A percentile compares a stretch with the other conserved stretches of the same genome.
Evolutionary conservation across 2,113 vertebrate genomes (phyloP).

Genomic region (Nanorana parkeri): DNA sequence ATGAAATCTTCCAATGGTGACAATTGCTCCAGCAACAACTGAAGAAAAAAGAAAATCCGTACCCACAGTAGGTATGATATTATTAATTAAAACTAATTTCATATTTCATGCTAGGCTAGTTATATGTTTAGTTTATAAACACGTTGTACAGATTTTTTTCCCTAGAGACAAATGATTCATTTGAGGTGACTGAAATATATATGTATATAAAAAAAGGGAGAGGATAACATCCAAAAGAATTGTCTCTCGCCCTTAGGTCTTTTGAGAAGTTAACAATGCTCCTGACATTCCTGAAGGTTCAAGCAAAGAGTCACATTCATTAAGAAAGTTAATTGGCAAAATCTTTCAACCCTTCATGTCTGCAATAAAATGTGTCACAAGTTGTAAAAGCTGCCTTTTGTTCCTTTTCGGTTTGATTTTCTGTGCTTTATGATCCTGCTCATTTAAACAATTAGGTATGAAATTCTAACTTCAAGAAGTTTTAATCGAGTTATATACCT

Average conservation of each 20-base stretch:
- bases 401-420: conserved; percentile 13
- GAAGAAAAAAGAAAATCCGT: no score
- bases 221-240: not conserved
- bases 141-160: no score
- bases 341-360: conserved; percentile 22
- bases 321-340: conserved; percentile 36
- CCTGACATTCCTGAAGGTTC: not conserved
- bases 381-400: conserved; percentile 19
- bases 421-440: conserved; percentile 32
- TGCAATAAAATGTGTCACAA: conserved; percentile 20
- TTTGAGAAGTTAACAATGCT: not conserved
- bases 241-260: not conserved
- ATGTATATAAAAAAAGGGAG: no score
- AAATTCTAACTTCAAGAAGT: conserved; percentile 40
- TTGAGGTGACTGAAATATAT: no score
- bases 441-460: conserved; percentile 41
- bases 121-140: no score
- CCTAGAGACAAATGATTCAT: no score
- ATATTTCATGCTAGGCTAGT: no score
- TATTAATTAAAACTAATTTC: no score
- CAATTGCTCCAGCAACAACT: no score
- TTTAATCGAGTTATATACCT: conserved; percentile 49
- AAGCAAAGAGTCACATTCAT: conserved; percentile 14
- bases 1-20: no score
- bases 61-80: no score